Evolutionary conservation across 2,797 vertebrate genomes (phyloP).

Genomic region (Hozukius guyotensis): DNA sequence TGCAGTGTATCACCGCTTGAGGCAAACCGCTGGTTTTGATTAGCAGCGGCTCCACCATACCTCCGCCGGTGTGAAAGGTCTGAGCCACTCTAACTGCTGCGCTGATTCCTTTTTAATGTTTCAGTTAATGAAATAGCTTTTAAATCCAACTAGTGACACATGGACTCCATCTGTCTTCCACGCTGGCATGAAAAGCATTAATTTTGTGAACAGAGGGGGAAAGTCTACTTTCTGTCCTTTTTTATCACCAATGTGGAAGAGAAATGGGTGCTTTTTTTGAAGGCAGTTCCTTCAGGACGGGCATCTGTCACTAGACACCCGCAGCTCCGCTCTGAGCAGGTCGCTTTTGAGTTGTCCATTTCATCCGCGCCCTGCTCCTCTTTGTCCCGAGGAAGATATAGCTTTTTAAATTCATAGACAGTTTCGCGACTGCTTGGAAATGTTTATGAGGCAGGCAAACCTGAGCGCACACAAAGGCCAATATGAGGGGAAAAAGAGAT

Average conservation of each 20-base stretch:
- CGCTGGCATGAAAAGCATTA: not conserved
- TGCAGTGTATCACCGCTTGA: constrained; percentile 38
- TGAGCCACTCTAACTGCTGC: constrained; percentile 25
- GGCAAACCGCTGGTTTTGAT: constrained; percentile 46
- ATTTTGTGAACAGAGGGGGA: constrained; percentile 14
- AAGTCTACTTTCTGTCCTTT: constrained; percentile 8
- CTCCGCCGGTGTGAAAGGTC: constrained; percentile 12
- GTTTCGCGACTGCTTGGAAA: constrained; percentile 36
- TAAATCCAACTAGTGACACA: constrained; percentile 38
- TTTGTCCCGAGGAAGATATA: constrained; percentile 44
- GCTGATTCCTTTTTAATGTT: constrained; percentile 57
- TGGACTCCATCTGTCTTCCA: not conserved
- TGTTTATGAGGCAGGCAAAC: constrained; percentile 38
- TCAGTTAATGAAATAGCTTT: constrained; percentile 46
- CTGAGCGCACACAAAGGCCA: constrained; percentile 36
- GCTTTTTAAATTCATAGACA: constrained; percentile 52
- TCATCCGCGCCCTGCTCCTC: constrained; percentile 18
- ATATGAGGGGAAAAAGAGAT: constrained; percentile 26
- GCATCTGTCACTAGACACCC: constrained; percentile 48
- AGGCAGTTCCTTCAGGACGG: constrained; percentile 20
- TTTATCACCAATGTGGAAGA: constrained; percentile 1
- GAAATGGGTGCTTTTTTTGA: constrained; percentile 9
- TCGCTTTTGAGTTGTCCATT: constrained; percentile 36
- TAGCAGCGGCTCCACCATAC: constrained; percentile 6
- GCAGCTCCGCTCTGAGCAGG: constrained; percentile 14